A percentile compares a stretch with the other conserved stretches of the same genome.
These are phyloP conservation scores for Hydropotes inermis DNA, from an alignment of 2,113 vertebrate species.

Conservation along the genomic window DNA sequence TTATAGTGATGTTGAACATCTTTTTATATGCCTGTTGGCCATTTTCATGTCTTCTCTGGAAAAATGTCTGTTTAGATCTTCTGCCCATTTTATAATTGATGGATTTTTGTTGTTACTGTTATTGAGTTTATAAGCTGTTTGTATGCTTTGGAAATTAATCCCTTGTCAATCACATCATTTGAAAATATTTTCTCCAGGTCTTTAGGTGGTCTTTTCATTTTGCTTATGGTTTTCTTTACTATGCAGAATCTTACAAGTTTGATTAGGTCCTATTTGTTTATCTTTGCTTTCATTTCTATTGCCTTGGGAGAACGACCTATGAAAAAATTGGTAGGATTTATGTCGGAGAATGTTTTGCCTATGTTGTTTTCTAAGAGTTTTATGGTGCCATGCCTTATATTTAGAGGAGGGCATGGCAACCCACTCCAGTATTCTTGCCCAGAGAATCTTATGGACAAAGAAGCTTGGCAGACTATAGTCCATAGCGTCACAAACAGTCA, in stretches of 20 bases:
- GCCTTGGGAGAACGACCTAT: neutral
- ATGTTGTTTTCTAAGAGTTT: neutral
- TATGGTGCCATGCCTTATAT: neutral
- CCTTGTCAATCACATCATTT: neutral
- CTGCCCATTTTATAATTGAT: neutral
- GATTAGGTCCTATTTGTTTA: neutral
- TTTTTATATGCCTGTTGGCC: neutral
- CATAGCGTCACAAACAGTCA: neutral
- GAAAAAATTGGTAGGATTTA: neutral
- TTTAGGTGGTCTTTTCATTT: neutral
- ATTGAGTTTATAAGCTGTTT: neutral
- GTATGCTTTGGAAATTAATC: neutral
- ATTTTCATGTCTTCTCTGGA: neutral
- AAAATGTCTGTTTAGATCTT: neutral
- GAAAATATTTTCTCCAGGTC: neutral
- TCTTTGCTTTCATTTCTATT: neutral
- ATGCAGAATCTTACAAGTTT: neutral
- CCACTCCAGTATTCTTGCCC: neutral
- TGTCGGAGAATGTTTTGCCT: neutral
- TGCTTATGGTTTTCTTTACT: neutral
- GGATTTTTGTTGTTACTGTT: neutral
- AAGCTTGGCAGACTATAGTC: neutral
- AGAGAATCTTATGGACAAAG: neutral
- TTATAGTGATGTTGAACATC: neutral
- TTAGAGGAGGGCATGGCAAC: neutral